Evolutionary conservation across 2,797 vertebrate species (phyloP).

Genomic region (Oreortyx pictus): DNA sequence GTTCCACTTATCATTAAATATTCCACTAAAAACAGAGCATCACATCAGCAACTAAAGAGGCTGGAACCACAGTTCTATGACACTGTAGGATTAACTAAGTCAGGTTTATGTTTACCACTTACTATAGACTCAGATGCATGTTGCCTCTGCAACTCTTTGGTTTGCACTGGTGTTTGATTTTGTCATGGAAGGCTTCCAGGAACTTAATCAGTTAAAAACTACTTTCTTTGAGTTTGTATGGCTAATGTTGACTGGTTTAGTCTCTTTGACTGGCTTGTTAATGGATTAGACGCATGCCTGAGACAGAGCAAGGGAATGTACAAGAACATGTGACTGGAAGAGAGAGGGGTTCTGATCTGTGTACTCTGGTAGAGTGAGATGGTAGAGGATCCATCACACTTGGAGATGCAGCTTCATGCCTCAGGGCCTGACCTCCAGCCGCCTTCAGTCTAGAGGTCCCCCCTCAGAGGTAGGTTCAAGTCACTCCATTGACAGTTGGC

Average conservation of each 20-base stretch:
- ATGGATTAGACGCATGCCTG: background rate
- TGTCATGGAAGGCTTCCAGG: background rate
- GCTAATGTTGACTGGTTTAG: background rate
- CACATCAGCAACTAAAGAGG: background rate
- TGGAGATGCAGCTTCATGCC: background rate
- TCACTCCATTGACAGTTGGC: background rate
- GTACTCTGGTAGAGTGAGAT: background rate
- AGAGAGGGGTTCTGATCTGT: fast-evolving
- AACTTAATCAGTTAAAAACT: background rate
- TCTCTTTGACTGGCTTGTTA: background rate
- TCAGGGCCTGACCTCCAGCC: background rate
- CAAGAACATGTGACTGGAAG: background rate
- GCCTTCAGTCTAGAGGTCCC: background rate
- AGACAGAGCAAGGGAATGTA: background rate
- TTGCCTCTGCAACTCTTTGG: background rate
- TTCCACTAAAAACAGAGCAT: background rate
- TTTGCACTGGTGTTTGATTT: background rate
- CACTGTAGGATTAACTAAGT: fast-evolving
- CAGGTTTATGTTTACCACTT: background rate
- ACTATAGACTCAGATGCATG: background rate
- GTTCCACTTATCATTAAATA: background rate
- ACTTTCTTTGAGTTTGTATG: background rate
- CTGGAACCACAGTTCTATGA: background rate
- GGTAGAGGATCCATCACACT: background rate
- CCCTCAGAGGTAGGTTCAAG: background rate